phyloP scores from a whole-genome alignment of 1,140 invertebrate species.

The Campoletis sonorensis region DNA sequence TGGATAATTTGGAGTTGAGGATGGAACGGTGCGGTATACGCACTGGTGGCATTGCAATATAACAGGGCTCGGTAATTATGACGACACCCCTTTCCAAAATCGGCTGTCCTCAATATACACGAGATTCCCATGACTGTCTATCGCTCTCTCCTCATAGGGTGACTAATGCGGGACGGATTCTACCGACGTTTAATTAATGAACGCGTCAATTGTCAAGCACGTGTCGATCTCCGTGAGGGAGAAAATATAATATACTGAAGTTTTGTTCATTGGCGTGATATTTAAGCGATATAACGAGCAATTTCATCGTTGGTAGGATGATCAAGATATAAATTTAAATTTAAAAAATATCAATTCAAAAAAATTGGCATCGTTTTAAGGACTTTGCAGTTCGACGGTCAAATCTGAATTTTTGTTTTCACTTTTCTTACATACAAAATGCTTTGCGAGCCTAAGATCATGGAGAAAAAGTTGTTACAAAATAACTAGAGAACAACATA shows the following conservation, averaged over 20 bases:
- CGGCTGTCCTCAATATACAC: not conserved
- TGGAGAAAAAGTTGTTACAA: too few relatives aligned
- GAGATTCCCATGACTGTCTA: slow-evolving; percentile 39
- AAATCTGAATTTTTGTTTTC: too few relatives aligned
- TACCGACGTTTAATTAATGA: slow-evolving; percentile 42
- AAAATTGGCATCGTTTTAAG: too few relatives aligned
- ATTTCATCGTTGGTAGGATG: not conserved
- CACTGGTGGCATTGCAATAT: not conserved
- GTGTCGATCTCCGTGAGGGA: not conserved
- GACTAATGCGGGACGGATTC: slow-evolving; percentile 39
- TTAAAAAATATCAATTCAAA: too few relatives aligned
- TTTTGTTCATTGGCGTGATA: not conserved
- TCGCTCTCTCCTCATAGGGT: slow-evolving; percentile 20
- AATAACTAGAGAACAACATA: too few relatives aligned
- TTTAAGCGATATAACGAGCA: slow-evolving; percentile 22
- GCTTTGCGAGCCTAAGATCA: too few relatives aligned
- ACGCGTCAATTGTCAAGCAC: slow-evolving; percentile 40
- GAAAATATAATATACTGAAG: not conserved
- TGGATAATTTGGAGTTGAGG: slow-evolving; percentile 29
- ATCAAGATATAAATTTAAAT: not conserved
- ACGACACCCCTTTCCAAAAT: not conserved
- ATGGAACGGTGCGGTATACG: not conserved
- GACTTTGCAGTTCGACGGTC: too few relatives aligned
- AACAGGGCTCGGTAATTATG: slow-evolving; percentile 33
- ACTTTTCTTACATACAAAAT: too few relatives aligned